Percentiles rank a stretch among this genome's conserved stretches.
These are phyloP conservation scores for Hydriomena furcata DNA, from an alignment of 2,888 invertebrate genomes.

Conservation along the genomic window DNA sequence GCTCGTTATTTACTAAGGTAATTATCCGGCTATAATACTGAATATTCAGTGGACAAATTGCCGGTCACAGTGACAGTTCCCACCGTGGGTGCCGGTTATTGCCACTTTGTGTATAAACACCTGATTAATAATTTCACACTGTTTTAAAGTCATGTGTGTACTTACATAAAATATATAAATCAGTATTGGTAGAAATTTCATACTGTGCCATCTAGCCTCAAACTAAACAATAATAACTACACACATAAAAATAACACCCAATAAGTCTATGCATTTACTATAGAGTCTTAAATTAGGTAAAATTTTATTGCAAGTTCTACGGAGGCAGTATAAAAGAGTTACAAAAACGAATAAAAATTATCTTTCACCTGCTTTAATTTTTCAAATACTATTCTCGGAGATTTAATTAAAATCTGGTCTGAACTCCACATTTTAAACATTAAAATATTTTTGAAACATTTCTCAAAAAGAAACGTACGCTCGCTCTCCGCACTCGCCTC, in stretches of 20 bases:
- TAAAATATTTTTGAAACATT: constrained; percentile 19
- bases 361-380: background rate
- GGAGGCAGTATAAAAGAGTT: background rate
- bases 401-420: constrained; percentile 17
- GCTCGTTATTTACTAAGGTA: constrained; percentile 76
- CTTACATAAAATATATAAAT: no score
- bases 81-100: constrained; percentile 36
- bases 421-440: constrained; percentile 4
- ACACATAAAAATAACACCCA: no score
- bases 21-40: constrained; percentile 72
- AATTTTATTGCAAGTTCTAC: no score
- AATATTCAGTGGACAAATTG: constrained; percentile 73
- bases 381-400: constrained; percentile 2
- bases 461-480: constrained; percentile 21
- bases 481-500: constrained; percentile 6
- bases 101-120: constrained; percentile 8
- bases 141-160: background rate
- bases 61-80: constrained; percentile 58
- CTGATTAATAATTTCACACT: background rate
- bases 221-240: no score
- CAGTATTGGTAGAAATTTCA: no score
- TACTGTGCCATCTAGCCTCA: no score
- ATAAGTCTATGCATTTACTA: no score
- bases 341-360: background rate
- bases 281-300: no score